These are phyloP conservation scores for Ceramica pisi DNA, from an alignment of 2,888 invertebrate genomes.

Conservation along the genomic window DNA sequence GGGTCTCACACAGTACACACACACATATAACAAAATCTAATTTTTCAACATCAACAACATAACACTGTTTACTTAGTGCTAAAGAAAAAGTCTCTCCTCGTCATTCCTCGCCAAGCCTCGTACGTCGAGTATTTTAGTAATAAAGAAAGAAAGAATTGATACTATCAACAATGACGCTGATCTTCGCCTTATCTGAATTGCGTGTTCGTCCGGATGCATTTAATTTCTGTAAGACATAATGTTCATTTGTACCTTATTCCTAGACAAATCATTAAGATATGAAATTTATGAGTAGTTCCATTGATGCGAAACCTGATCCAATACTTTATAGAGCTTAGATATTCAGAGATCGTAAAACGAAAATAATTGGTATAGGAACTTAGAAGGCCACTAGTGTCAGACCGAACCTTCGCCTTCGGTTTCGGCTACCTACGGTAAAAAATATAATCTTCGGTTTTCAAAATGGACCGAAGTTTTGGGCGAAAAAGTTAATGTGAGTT, in stretches of 20 bases:
- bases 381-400: conserved; percentile 1
- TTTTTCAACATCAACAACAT: too few species aligned
- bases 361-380: conserved; percentile 8
- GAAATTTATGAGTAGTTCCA: not conserved
- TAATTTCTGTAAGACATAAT: not conserved
- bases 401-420: not conserved
- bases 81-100: too few species aligned
- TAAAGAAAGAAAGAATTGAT: not conserved
- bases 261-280: not conserved
- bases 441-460: not conserved
- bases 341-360: conserved; percentile 18
- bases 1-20: too few species aligned
- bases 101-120: not conserved
- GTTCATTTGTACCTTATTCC: not conserved
- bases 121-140: not conserved
- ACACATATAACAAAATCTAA: too few species aligned
- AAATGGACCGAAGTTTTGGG: not conserved
- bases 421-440: not conserved
- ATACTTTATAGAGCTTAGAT: not conserved
- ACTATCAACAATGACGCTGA: not conserved
- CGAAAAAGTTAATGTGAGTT: not conserved
- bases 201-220: not conserved
- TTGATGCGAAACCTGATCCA: not conserved
- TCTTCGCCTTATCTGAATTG: not conserved
- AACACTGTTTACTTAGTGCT: too few species aligned